phyloP scores from a whole-genome alignment of 2,888 invertebrate species.

The Orthosia gothica region DNA sequence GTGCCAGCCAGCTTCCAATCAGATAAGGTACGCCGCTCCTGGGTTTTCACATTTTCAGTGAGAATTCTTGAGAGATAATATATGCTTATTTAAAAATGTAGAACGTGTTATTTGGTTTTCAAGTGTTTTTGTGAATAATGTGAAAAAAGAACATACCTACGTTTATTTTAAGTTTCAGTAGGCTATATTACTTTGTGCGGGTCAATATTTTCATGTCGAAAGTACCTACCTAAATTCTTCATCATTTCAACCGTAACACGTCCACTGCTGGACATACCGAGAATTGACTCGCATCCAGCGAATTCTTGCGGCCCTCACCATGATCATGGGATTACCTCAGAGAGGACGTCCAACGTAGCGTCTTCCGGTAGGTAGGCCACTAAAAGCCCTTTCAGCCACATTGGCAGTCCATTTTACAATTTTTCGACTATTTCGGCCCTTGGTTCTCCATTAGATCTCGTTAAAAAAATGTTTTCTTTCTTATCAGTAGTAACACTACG shows the following conservation, averaged over 20 bases:
- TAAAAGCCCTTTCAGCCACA: too few relatives aligned
- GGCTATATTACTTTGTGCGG: not conserved
- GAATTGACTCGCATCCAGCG: too few relatives aligned
- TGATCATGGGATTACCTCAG: too few relatives aligned
- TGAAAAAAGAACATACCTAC: not conserved
- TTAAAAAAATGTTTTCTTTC: not conserved
- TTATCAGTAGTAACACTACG: not conserved
- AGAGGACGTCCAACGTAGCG: too few relatives aligned
- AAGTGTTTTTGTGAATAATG: conserved; percentile 2
- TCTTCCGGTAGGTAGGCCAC: too few relatives aligned
- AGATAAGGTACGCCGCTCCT: conserved; percentile 60
- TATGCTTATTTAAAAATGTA: conserved; percentile 41
- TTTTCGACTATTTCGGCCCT: too few relatives aligned
- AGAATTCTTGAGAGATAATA: conserved; percentile 48
- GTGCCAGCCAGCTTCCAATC: conserved; percentile 59
- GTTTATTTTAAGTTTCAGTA: too few relatives aligned
- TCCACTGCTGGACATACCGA: too few relatives aligned
- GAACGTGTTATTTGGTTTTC: conserved; percentile 15
- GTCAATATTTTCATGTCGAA: not conserved
- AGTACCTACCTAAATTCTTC: not conserved
- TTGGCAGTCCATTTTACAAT: too few relatives aligned
- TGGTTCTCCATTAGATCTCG: too few relatives aligned
- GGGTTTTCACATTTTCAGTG: conserved; percentile 52
- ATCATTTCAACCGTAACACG: too few relatives aligned
- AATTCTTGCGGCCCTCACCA: too few relatives aligned